A percentile compares a stretch with the other conserved stretches of the same genome.
phyloP scores from a whole-genome alignment of 2,797 vertebrate species.

The Sebastes itinus region DNA sequence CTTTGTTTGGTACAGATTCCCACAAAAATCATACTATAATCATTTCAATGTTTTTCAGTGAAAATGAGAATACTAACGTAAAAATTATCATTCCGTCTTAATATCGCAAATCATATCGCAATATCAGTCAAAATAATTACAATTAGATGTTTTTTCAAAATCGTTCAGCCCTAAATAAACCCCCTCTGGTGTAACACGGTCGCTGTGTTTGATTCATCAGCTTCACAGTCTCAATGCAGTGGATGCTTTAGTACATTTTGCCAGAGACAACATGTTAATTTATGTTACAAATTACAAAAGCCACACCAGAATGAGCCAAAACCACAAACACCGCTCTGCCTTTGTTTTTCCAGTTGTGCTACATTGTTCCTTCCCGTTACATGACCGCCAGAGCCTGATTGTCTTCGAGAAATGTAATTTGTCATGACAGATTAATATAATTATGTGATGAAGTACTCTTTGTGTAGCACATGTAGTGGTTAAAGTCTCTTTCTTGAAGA shows the following conservation, averaged over 20 bases:
- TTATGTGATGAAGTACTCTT: background rate
- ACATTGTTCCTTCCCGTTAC: background rate
- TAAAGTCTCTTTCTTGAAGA: background rate
- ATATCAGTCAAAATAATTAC: no score
- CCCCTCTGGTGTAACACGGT: background rate
- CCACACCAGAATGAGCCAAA: background rate
- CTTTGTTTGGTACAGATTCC: no score
- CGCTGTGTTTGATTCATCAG: background rate
- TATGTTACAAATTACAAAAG: background rate
- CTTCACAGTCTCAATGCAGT: background rate
- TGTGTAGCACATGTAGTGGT: background rate
- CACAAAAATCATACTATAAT: no score
- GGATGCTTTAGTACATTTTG: background rate
- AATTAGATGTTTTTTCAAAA: no score
- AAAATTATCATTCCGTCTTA: no score
- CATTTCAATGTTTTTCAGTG: no score
- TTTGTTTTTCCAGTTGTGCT: slow-evolving; percentile 8
- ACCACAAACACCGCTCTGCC: background rate
- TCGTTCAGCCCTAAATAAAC: background rate
- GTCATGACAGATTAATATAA: background rate
- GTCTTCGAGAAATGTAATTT: background rate
- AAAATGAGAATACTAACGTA: no score
- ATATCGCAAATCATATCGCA: no score
- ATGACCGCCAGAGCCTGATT: background rate
- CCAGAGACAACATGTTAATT: background rate